Conservation (phyloP, 2,888 invertebrate species). For the Thecocarcelia acutangulata region DNA sequence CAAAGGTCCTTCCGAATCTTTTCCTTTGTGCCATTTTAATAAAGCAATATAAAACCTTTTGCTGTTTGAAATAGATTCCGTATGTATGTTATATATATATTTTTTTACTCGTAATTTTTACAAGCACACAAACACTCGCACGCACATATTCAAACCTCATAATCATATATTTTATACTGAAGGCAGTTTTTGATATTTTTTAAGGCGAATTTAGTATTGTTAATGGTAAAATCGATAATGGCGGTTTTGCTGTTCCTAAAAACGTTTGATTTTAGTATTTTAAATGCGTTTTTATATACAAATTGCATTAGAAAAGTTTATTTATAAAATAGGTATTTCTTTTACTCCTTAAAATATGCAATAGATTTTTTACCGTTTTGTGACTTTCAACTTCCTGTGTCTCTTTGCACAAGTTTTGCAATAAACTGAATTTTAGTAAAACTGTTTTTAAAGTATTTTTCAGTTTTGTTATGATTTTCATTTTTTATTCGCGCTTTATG, state of each 20-base stretch:
- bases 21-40: conserved; percentile 22
- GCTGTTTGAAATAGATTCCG: conserved; percentile 26
- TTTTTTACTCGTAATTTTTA: neutral
- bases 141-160: neutral
- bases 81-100: neutral
- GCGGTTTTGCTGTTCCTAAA: conserved; percentile 20
- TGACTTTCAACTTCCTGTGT: conserved; percentile 29
- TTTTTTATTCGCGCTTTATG: conserved; percentile 22
- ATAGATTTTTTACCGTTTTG: conserved; percentile 5
- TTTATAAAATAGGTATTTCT: neutral
- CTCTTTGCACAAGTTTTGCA: conserved; percentile 44
- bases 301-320: conserved; percentile 43
- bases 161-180: neutral
- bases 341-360: conserved; percentile 39
- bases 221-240: conserved; percentile 60
- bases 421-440: conserved; percentile 44
- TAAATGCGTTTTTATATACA: conserved; percentile 8
- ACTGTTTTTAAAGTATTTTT: conserved; percentile 18
- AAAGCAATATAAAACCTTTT: conserved; percentile 19
- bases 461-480: conserved; percentile 3
- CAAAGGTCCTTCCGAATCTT: conserved; percentile 54
- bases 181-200: conserved; percentile 6
- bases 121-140: neutral
- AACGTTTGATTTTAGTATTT: neutral
- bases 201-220: neutral